Conservation (phyloP, 2,113 vertebrate species). For the Xerus inauris region DNA sequence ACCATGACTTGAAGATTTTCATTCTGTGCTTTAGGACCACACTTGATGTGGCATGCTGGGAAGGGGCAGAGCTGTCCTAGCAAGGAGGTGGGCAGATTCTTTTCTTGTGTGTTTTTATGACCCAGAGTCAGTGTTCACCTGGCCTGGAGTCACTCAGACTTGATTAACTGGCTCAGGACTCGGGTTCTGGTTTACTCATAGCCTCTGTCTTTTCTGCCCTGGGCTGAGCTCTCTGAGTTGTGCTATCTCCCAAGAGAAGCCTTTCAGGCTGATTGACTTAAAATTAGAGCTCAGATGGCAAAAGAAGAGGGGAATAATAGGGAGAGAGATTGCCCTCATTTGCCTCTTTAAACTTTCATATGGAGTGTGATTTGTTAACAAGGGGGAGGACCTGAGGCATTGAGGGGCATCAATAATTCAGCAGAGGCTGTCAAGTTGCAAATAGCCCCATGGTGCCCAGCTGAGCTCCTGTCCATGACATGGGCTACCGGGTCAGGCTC, state of each 20-base stretch:
- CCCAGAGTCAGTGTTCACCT: neutral
- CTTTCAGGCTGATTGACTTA: slow-evolving; percentile 59
- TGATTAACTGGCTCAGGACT: neutral
- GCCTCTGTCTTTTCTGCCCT: neutral
- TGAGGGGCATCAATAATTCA: slow-evolving; percentile 75
- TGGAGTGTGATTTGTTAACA: slow-evolving; percentile 56
- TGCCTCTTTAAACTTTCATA: slow-evolving; percentile 74
- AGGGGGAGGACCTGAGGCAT: slow-evolving; percentile 14
- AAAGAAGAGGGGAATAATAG: slow-evolving; percentile 65
- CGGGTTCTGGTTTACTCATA: neutral
- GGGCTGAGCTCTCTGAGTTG: neutral
- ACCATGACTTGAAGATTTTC: neutral
- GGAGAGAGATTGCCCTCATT: slow-evolving; percentile 72
- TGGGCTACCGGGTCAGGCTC: slow-evolving; percentile 31
- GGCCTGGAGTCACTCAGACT: neutral
- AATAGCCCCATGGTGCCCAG: slow-evolving; percentile 61
- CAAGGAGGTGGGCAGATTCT: neutral
- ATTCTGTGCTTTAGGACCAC: neutral
- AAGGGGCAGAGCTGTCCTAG: neutral
- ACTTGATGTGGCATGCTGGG: neutral
- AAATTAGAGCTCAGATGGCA: slow-evolving; percentile 79
- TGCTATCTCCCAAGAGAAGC: slow-evolving; percentile 51
- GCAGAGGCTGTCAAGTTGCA: slow-evolving; percentile 67
- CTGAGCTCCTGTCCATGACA: slow-evolving; percentile 6
- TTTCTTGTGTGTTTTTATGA: neutral